A percentile compares a stretch with the other conserved stretches of the same genome.
phyloP scores from a whole-genome alignment of 2,888 invertebrate genomes.

The Malacosoma neustria region DNA sequence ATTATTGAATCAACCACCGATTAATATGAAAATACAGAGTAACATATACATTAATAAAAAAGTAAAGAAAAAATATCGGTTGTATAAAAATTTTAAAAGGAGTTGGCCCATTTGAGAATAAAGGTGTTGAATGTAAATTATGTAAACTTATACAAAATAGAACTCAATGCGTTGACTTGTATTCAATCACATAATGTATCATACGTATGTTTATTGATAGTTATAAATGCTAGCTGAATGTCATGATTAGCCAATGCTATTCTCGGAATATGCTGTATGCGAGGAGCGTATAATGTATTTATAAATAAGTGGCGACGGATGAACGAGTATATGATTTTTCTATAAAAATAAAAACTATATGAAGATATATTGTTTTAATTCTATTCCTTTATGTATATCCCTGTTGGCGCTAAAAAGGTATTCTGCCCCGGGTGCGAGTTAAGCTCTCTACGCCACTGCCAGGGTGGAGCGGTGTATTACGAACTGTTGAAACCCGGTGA shows the following conservation, averaged over 20 bases:
- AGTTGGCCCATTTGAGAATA: too few species aligned
- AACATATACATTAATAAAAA: too few species aligned
- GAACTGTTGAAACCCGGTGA: too few species aligned
- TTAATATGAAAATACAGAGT: too few species aligned
- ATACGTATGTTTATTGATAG: conserved; percentile 56
- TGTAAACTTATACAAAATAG: conserved; percentile 44
- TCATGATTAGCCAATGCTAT: conserved; percentile 71
- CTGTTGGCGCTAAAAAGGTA: too few species aligned
- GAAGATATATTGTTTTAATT: conserved; percentile 33
- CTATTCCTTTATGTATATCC: too few species aligned
- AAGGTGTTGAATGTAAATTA: conserved; percentile 63
- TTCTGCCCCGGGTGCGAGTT: too few species aligned
- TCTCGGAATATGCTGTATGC: conserved; percentile 68
- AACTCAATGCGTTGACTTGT: conserved; percentile 28
- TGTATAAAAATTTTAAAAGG: conserved; percentile 49
- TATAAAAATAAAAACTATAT: conserved; percentile 70
- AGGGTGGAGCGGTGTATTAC: too few species aligned
- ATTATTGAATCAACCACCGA: too few species aligned
- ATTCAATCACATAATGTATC: conserved; percentile 46
- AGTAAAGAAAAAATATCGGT: conserved; percentile 48
- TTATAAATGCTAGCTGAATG: conserved; percentile 66
- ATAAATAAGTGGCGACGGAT: conserved; percentile 62
- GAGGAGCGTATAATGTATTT: conserved; percentile 60
- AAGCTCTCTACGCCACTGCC: too few species aligned
- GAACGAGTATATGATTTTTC: conserved; percentile 70